Conservation (phyloP, 1,140 invertebrate species). For the Triops longicaudatus region DNA sequence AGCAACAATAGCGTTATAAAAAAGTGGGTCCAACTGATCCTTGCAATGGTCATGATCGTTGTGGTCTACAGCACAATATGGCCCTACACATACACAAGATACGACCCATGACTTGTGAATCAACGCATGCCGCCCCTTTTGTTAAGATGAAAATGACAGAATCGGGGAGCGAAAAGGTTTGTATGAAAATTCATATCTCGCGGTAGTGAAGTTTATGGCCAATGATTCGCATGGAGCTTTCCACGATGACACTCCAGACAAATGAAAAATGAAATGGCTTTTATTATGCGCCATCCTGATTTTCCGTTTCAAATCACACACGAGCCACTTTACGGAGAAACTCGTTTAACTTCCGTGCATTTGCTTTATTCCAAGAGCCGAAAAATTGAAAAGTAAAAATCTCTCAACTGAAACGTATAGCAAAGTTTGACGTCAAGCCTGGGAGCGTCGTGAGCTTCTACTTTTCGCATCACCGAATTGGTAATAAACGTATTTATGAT, state of each 20-base stretch:
- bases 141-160: neutral
- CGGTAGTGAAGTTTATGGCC: neutral
- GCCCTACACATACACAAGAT: neutral
- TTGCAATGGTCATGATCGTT: neutral
- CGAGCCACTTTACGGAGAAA: too few species aligned
- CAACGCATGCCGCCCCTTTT: neutral
- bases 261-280: neutral
- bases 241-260: neutral
- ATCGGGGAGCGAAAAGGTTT: neutral
- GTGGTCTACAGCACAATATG: neutral
- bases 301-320: too few species aligned
- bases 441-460: neutral
- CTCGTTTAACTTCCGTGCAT: too few species aligned
- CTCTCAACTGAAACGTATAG: neutral
- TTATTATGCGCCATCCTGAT: neutral
- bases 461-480: neutral
- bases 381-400: neutral
- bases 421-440: neutral
- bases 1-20: neutral
- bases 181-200: neutral
- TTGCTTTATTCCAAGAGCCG: neutral
- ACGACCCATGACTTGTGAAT: neutral
- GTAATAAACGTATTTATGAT: slow-evolving; percentile 3
- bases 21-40: neutral
- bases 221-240: neutral